Evolutionary conservation across 2,888 invertebrate genomes (phyloP).

Genomic region (Phengaris arion): DNA sequence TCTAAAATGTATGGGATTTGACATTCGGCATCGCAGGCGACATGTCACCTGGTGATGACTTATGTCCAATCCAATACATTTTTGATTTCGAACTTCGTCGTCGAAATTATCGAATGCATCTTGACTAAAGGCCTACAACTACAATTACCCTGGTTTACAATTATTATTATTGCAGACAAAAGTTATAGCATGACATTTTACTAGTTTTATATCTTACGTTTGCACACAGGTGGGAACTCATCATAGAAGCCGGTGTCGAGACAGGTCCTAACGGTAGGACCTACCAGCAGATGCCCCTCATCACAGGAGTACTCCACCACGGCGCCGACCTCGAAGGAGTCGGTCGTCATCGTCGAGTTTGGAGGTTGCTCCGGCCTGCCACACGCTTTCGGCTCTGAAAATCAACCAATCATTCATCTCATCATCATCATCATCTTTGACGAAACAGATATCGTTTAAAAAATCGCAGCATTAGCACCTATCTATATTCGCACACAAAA

Average conservation of each 20-base stretch:
- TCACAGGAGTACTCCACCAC: conserved; percentile 91
- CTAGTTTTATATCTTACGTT: conserved; percentile 82
- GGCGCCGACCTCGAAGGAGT: conserved; percentile 89
- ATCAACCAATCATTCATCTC: conserved; percentile 20
- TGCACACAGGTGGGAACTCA: conserved; percentile 95
- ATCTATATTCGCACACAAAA: conserved; percentile 20
- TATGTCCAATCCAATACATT: no score
- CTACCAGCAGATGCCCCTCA: conserved; percentile 91
- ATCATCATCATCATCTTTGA: no score
- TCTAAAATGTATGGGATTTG: no score
- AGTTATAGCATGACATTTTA: no score
- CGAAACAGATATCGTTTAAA: neutral
- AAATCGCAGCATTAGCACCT: neutral
- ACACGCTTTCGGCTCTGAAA: conserved; percentile 91
- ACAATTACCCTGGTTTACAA: no score
- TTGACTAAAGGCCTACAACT: no score
- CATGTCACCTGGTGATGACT: no score
- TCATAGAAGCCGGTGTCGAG: conserved; percentile 95
- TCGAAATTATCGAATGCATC: no score
- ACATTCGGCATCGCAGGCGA: no score
- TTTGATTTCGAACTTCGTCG: no score
- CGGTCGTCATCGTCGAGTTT: conserved; percentile 91
- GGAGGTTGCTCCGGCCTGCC: conserved; percentile 96
- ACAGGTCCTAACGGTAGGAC: conserved; percentile 90
- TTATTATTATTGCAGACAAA: no score